Conservation (phyloP, 2,888 invertebrate species). For the Xestia c-nigrum region DNA sequence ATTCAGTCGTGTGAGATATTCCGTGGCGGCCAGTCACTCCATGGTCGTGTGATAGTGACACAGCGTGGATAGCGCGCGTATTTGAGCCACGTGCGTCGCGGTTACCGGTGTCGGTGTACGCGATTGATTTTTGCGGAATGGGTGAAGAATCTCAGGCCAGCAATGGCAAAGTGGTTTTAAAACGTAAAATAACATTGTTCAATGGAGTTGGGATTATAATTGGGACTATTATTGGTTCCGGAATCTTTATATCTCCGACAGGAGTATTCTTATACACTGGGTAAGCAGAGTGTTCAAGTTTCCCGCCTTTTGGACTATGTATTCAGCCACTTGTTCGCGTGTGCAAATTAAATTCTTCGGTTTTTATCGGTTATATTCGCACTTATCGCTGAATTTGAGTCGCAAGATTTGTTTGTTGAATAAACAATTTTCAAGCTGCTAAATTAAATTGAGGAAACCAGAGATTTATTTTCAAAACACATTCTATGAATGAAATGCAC, state of each 20-base stretch:
- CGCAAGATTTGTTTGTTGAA: constrained; percentile 59
- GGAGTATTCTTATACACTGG: constrained; percentile 92
- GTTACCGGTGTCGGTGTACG: constrained; percentile 77
- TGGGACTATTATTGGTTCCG: constrained; percentile 97
- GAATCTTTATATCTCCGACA: constrained; percentile 98
- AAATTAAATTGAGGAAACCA: constrained; percentile 5
- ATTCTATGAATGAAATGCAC: not conserved
- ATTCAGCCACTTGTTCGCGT: constrained; percentile 59
- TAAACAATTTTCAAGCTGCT: constrained; percentile 35
- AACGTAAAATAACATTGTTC: constrained; percentile 95
- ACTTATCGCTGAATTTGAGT: constrained; percentile 62
- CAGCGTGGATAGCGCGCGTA: constrained; percentile 65
- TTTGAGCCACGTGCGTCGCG: constrained; percentile 81
- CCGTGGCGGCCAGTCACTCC: constrained; percentile 71
- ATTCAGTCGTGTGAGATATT: constrained; percentile 83
- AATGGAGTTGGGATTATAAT: constrained; percentile 97
- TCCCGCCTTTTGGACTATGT: constrained; percentile 73
- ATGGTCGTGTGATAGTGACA: constrained; percentile 57
- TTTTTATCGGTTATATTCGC: constrained; percentile 56
- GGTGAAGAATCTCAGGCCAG: constrained; percentile 86
- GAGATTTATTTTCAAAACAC: constrained; percentile 1
- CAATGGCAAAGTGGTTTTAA: constrained; percentile 92
- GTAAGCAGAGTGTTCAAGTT: constrained; percentile 84
- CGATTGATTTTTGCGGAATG: constrained; percentile 89
- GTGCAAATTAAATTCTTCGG: constrained; percentile 32